Conservation (phyloP, 2,888 invertebrate genomes). For the Subacronicta megacephala region DNA sequence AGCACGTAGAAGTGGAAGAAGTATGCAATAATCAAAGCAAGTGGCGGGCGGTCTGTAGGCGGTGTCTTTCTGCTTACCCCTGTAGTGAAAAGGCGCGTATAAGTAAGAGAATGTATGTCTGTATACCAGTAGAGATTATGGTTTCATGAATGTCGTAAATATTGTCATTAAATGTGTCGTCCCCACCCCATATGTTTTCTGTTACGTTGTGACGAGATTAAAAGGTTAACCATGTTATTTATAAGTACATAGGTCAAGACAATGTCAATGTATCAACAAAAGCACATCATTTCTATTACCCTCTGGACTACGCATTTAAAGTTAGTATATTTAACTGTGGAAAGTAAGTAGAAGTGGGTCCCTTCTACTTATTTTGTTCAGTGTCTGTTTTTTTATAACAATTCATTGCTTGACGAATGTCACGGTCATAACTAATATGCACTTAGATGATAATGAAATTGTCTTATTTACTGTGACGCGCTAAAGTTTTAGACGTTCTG, state of each 20-base stretch:
- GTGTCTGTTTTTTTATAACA: background rate
- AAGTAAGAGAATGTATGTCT: too few species aligned
- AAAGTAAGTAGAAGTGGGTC: background rate
- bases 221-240: background rate
- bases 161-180: too few species aligned
- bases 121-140: too few species aligned
- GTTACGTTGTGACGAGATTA: background rate
- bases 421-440: slow-evolving; percentile 5
- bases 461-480: slow-evolving; percentile 16
- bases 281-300: background rate
- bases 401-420: slow-evolving; percentile 2
- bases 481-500: background rate
- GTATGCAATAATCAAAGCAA: too few species aligned
- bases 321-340: too few species aligned
- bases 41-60: too few species aligned
- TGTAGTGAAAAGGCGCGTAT: too few species aligned
- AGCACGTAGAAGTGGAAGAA: too few species aligned
- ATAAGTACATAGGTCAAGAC: background rate
- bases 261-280: background rate
- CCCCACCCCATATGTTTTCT: background rate
- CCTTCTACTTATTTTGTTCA: too few species aligned
- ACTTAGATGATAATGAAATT: slow-evolving; percentile 22
- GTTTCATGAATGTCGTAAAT: too few species aligned
- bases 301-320: too few species aligned
- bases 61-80: too few species aligned